These are phyloP conservation scores for Ypsolopha sequella DNA, from an alignment of 2,888 invertebrate genomes.

Conservation along the genomic window DNA sequence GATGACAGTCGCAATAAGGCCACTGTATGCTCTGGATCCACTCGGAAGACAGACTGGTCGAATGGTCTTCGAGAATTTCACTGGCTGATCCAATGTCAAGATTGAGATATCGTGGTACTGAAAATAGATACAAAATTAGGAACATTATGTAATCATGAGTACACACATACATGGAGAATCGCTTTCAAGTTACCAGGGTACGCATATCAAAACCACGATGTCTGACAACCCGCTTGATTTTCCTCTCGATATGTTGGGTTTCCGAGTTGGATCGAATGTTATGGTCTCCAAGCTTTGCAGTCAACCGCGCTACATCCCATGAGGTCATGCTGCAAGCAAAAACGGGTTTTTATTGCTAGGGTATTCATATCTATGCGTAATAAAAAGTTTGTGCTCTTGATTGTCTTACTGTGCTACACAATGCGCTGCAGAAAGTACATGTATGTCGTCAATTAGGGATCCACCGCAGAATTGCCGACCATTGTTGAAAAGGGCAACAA, in stretches of 20 bases:
- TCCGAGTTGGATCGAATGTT: conserved; percentile 83
- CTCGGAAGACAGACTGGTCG: conserved; percentile 84
- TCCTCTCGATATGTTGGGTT: conserved; percentile 81
- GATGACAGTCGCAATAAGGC: conserved; percentile 82
- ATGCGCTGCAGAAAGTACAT: conserved; percentile 88
- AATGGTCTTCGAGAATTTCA: conserved; percentile 77
- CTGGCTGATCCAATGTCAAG: conserved; percentile 82
- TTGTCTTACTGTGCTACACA: conserved; percentile 86
- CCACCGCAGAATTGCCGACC: conserved; percentile 92
- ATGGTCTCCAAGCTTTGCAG: conserved; percentile 85
- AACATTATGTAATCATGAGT: not conserved
- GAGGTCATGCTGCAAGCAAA: conserved; percentile 80
- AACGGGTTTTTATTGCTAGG: not conserved
- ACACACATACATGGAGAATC: not conserved
- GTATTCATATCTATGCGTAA: too few species aligned
- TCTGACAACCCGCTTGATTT: conserved; percentile 85
- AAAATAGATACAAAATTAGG: conserved; percentile 17
- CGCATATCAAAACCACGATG: conserved; percentile 87
- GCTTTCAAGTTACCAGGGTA: conserved; percentile 72
- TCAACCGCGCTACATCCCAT: conserved; percentile 87
- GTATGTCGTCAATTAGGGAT: conserved; percentile 82
- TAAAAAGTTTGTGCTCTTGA: too few species aligned
- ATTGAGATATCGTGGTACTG: conserved; percentile 89
- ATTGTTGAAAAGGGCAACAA: conserved; percentile 84
- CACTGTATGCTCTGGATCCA: conserved; percentile 73